Conservation (phyloP, 2,797 vertebrate genomes). For the Mallotus villosus region DNA sequence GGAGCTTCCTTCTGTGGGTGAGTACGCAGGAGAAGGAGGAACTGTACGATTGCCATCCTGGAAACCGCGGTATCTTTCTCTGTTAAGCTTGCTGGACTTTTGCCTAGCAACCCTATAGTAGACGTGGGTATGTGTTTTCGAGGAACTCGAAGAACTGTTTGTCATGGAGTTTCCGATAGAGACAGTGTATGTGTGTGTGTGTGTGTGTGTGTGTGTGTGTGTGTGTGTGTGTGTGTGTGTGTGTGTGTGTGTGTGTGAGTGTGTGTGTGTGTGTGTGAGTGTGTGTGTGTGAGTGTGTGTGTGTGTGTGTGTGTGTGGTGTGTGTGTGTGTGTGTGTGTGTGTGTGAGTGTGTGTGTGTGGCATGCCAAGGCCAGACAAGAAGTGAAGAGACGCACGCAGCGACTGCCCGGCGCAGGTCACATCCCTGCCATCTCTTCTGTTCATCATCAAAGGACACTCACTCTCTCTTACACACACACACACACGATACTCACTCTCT, state of each 20-base stretch:
- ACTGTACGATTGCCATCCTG: background rate
- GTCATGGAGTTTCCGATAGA: background rate
- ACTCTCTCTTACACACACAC: background rate
- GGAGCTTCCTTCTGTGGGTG: background rate
- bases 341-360: background rate
- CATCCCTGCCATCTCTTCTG: constrained; percentile 1
- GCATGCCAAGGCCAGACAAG: background rate
- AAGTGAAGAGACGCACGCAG: constrained; percentile 6
- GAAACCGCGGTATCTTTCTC: background rate
- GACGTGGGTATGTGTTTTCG: background rate
- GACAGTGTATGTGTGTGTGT: background rate
- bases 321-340: background rate
- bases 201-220: background rate
- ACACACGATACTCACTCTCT: background rate
- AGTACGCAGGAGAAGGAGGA: background rate
- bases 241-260: background rate
- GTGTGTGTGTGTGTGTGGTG: background rate
- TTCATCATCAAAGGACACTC: background rate
- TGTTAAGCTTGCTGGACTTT: background rate
- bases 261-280: background rate
- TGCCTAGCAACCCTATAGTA: background rate
- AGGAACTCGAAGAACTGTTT: background rate
- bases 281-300: background rate
- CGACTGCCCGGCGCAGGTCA: constrained; percentile 1
- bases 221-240: background rate